Base-by-base conservation (phyloP, 2,113 vertebrate genomes). In the Hemiscyllium ocellatum region DNA sequence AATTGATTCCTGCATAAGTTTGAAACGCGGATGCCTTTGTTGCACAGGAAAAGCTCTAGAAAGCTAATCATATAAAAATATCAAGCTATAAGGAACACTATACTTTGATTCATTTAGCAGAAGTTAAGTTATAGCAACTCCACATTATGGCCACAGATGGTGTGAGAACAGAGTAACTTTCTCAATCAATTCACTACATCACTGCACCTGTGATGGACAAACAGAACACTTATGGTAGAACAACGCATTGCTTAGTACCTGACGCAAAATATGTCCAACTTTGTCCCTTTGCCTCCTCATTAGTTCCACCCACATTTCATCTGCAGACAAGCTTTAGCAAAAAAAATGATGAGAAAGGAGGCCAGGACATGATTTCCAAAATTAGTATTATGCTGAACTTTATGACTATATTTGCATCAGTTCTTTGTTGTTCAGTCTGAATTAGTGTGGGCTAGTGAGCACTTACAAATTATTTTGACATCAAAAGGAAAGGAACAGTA, bases 101-200 rank as follows among this genome's bases (percentile, higher is more conserved):
- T 66, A 20, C 66, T 68, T 66, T 66, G 89, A 42, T 93, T 93
- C 33, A 93, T 65, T 93, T 93, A n/a, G 89, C 33, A 93, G 89
- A 15, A 22, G 61, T 15, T 68, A 93, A 93, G 89, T 93, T 93
- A 20, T 33, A 91, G 26, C 61, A 66, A 91, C 89, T 91, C 42
- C 42, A 47, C 42, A 47, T 47, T 1, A 47, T 47, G 42, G 61
- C 61, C 61, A 20, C 61, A 93, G 61, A 93, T 93, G 89, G 89
- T 68, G 61, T n/a, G 65, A 93, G 61, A 93, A 93, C 61, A 93
- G 89, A 91, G 61, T 91, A 37, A 68, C 37, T 93, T 93, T 37
- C 89, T 42, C 65, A 65, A 65, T 33, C 89, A 37, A 37, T 93
- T 93, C 89, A 66, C 66, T 93, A 68, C 89, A 68, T 65, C 89